A percentile compares a stretch with the other conserved stretches of the same genome.
These are phyloP conservation scores for Corynorhinus townsendii DNA, from an alignment of 2,113 vertebrate genomes.

Conservation along the genomic window DNA sequence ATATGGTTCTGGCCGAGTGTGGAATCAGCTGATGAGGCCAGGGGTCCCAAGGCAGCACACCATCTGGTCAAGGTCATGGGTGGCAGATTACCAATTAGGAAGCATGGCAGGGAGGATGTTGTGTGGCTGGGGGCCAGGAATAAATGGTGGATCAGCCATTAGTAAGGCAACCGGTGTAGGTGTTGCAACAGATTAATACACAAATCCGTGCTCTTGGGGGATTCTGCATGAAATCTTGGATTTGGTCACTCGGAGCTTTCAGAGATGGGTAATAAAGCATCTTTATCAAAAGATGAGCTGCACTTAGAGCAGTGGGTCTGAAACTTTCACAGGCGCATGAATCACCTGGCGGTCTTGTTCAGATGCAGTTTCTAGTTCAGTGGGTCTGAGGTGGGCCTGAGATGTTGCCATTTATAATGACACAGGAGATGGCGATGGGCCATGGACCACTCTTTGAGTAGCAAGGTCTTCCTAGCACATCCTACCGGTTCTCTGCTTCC, in stretches of 20 bases:
- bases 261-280: slow-evolving; percentile 24
- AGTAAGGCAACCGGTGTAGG: slow-evolving; percentile 64
- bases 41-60: slow-evolving; percentile 69
- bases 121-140: slow-evolving; percentile 69
- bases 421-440: background rate
- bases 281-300: slow-evolving; percentile 4
- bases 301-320: background rate
- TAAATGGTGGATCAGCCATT: slow-evolving; percentile 49
- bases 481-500: background rate
- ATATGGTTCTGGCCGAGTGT: slow-evolving; percentile 63
- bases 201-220: slow-evolving; percentile 55
- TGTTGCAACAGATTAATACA: slow-evolving; percentile 61
- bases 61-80: slow-evolving; percentile 70
- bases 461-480: background rate
- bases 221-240: slow-evolving; percentile 47
- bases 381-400: background rate
- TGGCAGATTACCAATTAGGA: slow-evolving; percentile 77
- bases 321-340: background rate
- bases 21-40: slow-evolving; percentile 69
- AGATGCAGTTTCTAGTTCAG: background rate
- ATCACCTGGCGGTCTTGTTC: background rate
- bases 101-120: slow-evolving; percentile 66
- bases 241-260: slow-evolving; percentile 47
- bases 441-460: background rate
- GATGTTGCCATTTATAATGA: background rate